Evolutionary conservation across 2,113 vertebrate genomes (phyloP), one percentile per base, ranked within the genome.

Genomic region (Seriola rivoliana): DNA sequence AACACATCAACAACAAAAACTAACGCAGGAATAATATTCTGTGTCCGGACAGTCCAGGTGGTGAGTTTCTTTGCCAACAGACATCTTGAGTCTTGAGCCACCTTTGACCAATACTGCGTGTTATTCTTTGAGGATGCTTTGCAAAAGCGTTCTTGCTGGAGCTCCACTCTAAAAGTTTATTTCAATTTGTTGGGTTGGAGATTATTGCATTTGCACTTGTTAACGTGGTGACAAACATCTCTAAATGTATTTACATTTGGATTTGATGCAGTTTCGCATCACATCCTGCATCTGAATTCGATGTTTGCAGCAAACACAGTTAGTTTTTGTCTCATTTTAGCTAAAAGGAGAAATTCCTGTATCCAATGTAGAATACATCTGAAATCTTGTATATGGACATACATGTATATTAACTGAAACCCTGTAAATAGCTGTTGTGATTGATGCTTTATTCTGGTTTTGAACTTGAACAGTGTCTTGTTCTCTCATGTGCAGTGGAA

Each of bases 141-240:
- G 4, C 7, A 40, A 34, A 34, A 71, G 17, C 10, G 36, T 60
- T 62, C n/a, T 46, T 25, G 50, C 60, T 36, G 40, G 19, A 71
- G 62, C 62, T 63, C 23, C 19, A 25, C 48, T 71, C 10, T 7
- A 29, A 38, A 55, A 52, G 69, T 76, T 67, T 69, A 66, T 78
- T 86, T 84, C 40, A 32, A 13, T 36, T 67, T 70, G 25, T 36
- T 52, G 21, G 9, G 44, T 36, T 81, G 13, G 46, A 75, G 69
- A 23, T 75, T 38, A 34, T 66, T 32, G 42, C 66, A 64, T 88
- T 72, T 73, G 38, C 58, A 80, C 66, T 69, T 83, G 73, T 69
- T 82, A 66, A 64, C 23, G 72, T 21, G n/a, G 36, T 62, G 32
- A 75, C 81, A 88, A 1, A n/a, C 19, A 54, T 58, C 54, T 46